These are phyloP conservation scores for Urosaurus nigricauda DNA, from an alignment of 2,797 vertebrate genomes.

Conservation along the genomic window DNA sequence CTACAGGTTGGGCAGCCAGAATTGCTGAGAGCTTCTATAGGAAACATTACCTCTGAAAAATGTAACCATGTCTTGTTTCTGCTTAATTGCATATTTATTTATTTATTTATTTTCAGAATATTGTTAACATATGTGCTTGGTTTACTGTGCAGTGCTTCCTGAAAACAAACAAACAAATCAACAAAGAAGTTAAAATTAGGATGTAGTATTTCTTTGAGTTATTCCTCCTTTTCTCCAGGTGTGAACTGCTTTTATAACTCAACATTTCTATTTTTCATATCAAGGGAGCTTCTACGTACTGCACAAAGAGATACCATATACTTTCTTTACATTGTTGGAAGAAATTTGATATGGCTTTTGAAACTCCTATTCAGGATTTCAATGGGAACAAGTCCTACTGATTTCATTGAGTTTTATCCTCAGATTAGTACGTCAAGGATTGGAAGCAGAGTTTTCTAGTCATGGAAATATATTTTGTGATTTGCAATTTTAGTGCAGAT, in stretches of 20 bases:
- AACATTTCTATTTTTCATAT: background rate
- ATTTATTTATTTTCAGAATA: background rate
- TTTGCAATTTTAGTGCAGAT: background rate
- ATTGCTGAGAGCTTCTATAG: background rate
- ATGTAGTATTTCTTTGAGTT: background rate
- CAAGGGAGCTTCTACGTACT: background rate
- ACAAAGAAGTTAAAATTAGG: background rate
- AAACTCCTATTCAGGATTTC: background rate
- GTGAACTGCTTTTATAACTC: background rate
- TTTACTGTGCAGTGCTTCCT: background rate
- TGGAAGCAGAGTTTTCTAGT: background rate
- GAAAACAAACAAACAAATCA: background rate
- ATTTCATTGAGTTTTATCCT: background rate
- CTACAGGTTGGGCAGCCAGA: background rate
- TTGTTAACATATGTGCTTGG: background rate
- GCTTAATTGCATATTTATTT: background rate
- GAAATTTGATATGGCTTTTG: background rate
- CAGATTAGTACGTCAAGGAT: background rate
- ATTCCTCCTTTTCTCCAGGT: background rate
- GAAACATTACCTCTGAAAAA: background rate
- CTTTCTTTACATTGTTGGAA: background rate
- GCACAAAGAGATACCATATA: background rate
- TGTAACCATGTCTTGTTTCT: slow-evolving; percentile 3
- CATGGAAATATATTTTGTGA: background rate
- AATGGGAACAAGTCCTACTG: background rate